Conservation (phyloP, 2,113 vertebrate species). For the Etia nguti region DNA sequence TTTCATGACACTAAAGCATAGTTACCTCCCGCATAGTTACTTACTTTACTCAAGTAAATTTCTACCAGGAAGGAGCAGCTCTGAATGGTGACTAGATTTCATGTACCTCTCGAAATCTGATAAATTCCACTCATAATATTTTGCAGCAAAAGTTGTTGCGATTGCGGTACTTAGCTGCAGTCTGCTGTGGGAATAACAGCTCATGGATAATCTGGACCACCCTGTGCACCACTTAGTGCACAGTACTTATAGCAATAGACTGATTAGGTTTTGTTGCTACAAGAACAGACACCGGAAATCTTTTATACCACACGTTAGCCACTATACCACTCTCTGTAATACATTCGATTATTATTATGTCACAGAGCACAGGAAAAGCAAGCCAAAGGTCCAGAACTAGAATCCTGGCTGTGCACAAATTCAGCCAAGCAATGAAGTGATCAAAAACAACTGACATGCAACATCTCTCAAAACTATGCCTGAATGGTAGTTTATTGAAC, state of each 20-base stretch:
- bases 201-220: neutral
- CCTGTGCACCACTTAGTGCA: neutral
- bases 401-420: neutral
- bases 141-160: neutral
- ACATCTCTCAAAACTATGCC: neutral
- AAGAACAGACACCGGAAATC: neutral
- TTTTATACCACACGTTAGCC: neutral
- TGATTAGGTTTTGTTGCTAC: neutral
- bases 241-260: neutral
- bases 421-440: neutral
- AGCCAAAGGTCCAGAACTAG: fast-evolving
- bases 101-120: neutral
- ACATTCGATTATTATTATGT: neutral
- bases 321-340: neutral
- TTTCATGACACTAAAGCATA: neutral
- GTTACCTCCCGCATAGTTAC: neutral
- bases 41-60: neutral
- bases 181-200: neutral
- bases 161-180: neutral
- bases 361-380: neutral
- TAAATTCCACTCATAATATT: fast-evolving
- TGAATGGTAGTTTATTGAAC: neutral
- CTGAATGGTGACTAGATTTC: neutral
- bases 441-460: neutral
- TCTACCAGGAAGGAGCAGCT: neutral